A percentile compares a stretch with the other conserved stretches of the same genome.
These are phyloP conservation scores for Prunella strophiata DNA, from an alignment of 2,797 vertebrate species.

Conservation along the genomic window DNA sequence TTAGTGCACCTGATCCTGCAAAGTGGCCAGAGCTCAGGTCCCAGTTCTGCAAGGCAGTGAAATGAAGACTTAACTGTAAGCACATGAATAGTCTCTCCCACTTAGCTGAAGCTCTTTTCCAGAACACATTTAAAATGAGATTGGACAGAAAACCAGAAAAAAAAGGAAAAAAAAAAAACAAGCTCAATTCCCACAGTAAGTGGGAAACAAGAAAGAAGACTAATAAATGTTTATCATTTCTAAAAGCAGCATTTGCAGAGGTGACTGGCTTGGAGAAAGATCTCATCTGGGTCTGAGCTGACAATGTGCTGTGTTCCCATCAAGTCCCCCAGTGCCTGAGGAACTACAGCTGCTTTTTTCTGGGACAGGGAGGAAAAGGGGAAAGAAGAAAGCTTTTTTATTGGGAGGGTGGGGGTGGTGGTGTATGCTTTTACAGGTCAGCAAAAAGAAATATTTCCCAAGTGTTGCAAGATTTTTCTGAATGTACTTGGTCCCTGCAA, in stretches of 20 bases:
- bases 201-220: not conserved
- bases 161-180: not conserved
- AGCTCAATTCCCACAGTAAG: not conserved
- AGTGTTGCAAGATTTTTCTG: not conserved
- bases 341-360: not conserved
- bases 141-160: not conserved
- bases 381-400: not conserved
- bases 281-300: not conserved
- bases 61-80: not conserved
- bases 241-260: not conserved
- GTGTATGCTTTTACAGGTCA: not conserved
- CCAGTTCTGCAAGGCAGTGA: not conserved
- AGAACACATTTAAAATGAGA: not conserved
- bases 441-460: not conserved
- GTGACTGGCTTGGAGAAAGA: not conserved
- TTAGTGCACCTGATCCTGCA: constrained; percentile 7
- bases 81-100: not conserved
- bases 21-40: constrained; percentile 9
- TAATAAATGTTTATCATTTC: not conserved
- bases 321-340: not conserved
- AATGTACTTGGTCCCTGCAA: not conserved
- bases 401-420: accelerated
- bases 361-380: not conserved
- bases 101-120: not conserved
- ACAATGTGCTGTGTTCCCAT: accelerated